Conservation (phyloP, 1,140 invertebrate genomes). For the Campoletis sonorensis region DNA sequence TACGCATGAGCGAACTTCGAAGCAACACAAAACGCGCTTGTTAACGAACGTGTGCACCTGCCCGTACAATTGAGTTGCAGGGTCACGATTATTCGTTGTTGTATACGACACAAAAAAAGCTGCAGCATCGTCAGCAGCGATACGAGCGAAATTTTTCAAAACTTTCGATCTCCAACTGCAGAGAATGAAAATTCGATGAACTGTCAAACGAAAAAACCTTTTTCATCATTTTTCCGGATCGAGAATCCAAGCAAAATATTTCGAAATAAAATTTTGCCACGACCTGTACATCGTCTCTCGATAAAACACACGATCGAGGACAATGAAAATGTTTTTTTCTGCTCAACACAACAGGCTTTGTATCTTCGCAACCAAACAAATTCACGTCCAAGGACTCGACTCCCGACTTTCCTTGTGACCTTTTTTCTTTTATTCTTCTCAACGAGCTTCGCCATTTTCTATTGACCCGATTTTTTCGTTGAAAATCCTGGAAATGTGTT, state of each 20-base stretch:
- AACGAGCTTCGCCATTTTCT: neutral
- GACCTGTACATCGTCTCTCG: too few relatives aligned
- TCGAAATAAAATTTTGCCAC: too few relatives aligned
- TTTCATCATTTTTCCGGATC: too few relatives aligned
- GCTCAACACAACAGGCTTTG: neutral
- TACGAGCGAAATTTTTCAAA: neutral
- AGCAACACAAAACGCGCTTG: slow-evolving; percentile 11
- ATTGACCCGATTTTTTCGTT: neutral
- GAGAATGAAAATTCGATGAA: too few relatives aligned
- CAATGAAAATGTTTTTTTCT: slow-evolving; percentile 2
- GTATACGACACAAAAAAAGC: neutral
- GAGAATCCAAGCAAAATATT: too few relatives aligned
- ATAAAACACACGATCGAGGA: neutral
- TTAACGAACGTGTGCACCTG: slow-evolving; percentile 13
- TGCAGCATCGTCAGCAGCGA: neutral
- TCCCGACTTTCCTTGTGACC: neutral
- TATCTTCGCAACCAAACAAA: neutral
- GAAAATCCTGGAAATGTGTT: neutral
- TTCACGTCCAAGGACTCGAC: neutral
- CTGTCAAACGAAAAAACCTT: too few relatives aligned
- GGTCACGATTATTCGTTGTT: neutral
- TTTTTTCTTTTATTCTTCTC: neutral
- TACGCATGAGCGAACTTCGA: slow-evolving; percentile 11
- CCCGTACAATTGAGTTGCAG: neutral
- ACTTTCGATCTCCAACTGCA: too few relatives aligned